Conservation (phyloP, 2,888 invertebrate genomes). For the Netelia virgata region DNA sequence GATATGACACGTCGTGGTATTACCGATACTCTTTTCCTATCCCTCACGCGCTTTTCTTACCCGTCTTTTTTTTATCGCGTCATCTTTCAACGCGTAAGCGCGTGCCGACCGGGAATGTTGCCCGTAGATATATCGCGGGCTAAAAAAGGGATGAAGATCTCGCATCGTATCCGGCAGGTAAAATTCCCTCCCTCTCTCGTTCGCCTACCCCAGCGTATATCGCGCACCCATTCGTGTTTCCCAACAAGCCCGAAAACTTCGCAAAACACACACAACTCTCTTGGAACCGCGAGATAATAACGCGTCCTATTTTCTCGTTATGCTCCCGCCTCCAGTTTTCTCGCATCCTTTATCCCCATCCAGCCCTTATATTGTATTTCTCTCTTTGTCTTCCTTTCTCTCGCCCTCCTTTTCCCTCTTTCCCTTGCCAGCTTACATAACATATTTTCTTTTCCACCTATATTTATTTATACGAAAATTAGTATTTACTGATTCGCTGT, state of each 20-base stretch:
- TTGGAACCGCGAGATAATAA: conserved; percentile 56
- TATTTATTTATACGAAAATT: conserved; percentile 48
- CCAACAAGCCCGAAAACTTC: conserved; percentile 33
- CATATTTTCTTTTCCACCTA: conserved; percentile 17
- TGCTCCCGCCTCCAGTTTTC: conserved; percentile 39
- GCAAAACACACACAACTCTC: conserved; percentile 10
- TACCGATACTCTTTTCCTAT: conserved; percentile 18
- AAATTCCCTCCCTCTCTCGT: conserved; percentile 1
- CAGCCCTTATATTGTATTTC: background rate
- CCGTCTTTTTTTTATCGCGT: conserved; percentile 48
- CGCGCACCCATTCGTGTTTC: conserved; percentile 10
- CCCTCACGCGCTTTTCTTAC: conserved; percentile 24
- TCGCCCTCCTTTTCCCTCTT: conserved; percentile 2
- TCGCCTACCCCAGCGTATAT: background rate
- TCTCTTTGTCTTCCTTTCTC: conserved; percentile 3
- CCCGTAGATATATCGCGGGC: conserved; percentile 37
- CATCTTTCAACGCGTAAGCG: conserved; percentile 55
- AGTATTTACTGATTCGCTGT: conserved; percentile 61
- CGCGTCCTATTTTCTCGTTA: conserved; percentile 62
- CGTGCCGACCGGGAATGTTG: conserved; percentile 28
- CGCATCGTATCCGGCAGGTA: conserved; percentile 40
- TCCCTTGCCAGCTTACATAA: conserved; percentile 1
- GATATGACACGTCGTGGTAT: conserved; percentile 7
- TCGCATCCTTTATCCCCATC: conserved; percentile 28
- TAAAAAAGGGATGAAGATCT: conserved; percentile 56